Percentiles rank a stretch among this genome's conserved stretches.
Conservation (phyloP, 2,888 invertebrate species). For the Pseudanteris insignis region DNA sequence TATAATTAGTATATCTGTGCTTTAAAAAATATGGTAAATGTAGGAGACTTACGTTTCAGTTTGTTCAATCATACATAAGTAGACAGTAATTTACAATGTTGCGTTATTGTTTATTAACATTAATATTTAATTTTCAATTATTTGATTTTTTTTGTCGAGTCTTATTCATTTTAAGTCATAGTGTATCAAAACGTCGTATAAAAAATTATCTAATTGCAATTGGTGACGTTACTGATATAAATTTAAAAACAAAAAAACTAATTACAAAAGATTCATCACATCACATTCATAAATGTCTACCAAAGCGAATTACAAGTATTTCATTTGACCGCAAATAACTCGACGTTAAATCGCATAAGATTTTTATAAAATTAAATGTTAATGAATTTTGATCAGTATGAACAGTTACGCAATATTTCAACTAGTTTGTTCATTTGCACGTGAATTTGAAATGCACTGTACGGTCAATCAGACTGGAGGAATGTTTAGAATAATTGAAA, state of each 20-base stretch:
- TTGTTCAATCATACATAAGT: slow-evolving; percentile 9
- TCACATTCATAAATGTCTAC: too few species aligned
- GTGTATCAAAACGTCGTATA: slow-evolving; percentile 14
- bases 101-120: slow-evolving; percentile 28
- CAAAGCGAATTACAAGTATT: too few species aligned
- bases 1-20: slow-evolving; percentile 43
- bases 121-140: slow-evolving; percentile 21
- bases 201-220: slow-evolving; percentile 1
- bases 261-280: too few species aligned
- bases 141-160: slow-evolving; percentile 24
- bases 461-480: slow-evolving; percentile 4
- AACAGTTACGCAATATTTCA: not conserved
- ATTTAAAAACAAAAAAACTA: too few species aligned
- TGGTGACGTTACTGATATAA: too few species aligned
- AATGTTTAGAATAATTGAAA: slow-evolving; percentile 15
- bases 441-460: not conserved
- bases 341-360: too few species aligned
- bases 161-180: not conserved
- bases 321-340: too few species aligned
- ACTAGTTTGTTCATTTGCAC: not conserved
- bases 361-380: not conserved
- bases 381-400: not conserved
- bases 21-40: slow-evolving; percentile 54
- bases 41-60: slow-evolving; percentile 31
- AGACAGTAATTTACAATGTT: slow-evolving; percentile 30